Evolutionary conservation across 2,888 invertebrate genomes (phyloP).

Genomic region (Tenthredo livida): DNA sequence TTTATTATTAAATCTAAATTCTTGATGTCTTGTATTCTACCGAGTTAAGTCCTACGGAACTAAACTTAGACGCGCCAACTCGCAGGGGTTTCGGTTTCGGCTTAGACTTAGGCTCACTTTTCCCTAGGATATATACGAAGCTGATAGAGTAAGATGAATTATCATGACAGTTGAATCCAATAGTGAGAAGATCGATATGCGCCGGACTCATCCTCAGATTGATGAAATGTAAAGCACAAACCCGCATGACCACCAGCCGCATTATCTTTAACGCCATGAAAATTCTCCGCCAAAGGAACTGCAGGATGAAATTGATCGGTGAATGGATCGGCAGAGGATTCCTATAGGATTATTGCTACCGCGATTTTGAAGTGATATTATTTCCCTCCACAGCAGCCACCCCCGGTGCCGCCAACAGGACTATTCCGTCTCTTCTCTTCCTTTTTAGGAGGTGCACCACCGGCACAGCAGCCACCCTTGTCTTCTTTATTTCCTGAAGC

Average conservation of each 20-base stretch:
- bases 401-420: background rate
- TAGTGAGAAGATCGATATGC: background rate
- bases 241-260: conserved; percentile 45
- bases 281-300: background rate
- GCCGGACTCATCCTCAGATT: background rate
- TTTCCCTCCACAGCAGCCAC: conserved; percentile 60
- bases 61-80: background rate
- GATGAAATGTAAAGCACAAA: conserved; percentile 41
- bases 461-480: conserved; percentile 65
- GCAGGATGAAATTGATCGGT: conserved; percentile 18
- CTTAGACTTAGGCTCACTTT: background rate
- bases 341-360: background rate
- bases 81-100: background rate
- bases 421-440: conserved; percentile 38
- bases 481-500: conserved; percentile 61
- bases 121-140: background rate
- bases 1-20: conserved; percentile 31
- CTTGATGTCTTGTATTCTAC: background rate
- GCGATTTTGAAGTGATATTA: conserved; percentile 16
- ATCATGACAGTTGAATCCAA: conserved; percentile 30
- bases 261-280: conserved; percentile 7
- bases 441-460: conserved; percentile 47
- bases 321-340: background rate
- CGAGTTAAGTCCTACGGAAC: background rate
- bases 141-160: conserved; percentile 2